These are phyloP conservation scores for Xyliphius kryptos DNA, from an alignment of 2,113 vertebrate genomes.

Conservation along the genomic window DNA sequence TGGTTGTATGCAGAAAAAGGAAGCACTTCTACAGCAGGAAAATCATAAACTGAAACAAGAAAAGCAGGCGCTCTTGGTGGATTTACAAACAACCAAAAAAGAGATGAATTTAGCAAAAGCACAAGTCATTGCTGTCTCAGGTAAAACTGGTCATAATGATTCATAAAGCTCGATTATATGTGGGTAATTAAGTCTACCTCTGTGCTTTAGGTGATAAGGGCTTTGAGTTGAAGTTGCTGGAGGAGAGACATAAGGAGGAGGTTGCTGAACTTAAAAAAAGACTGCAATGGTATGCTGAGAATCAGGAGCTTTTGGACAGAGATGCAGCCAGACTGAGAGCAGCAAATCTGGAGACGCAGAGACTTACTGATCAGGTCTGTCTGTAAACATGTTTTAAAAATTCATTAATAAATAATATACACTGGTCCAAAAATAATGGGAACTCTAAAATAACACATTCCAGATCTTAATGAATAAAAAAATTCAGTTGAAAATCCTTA, in stretches of 20 bases:
- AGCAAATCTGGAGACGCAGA: conserved; percentile 75
- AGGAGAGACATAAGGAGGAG: conserved; percentile 80
- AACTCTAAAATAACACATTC: no score
- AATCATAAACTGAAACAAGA: conserved; percentile 73
- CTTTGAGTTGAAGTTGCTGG: conserved; percentile 71
- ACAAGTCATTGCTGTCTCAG: conserved; percentile 63
- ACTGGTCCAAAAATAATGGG: no score
- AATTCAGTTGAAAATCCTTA: no score
- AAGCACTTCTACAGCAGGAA: conserved; percentile 69
- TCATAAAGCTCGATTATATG: not conserved
- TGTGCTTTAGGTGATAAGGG: conserved; percentile 69
- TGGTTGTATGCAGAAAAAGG: conserved; percentile 66
- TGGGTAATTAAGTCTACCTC: not conserved
- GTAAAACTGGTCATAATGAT: conserved; percentile 48
- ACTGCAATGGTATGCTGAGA: conserved; percentile 87
- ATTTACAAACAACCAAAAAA: conserved; percentile 73
- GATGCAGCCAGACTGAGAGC: conserved; percentile 74
- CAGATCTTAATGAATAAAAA: no score
- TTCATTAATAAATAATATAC: no score
- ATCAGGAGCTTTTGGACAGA: conserved; percentile 84
- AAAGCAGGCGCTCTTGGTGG: conserved; percentile 78
- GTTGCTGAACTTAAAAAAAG: conserved; percentile 70
- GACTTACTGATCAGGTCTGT: conserved; percentile 73
- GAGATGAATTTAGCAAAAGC: conserved; percentile 73
- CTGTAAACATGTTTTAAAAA: not conserved